Conservation (phyloP, 2,888 invertebrate genomes). For the Sympetrum striolatum region DNA sequence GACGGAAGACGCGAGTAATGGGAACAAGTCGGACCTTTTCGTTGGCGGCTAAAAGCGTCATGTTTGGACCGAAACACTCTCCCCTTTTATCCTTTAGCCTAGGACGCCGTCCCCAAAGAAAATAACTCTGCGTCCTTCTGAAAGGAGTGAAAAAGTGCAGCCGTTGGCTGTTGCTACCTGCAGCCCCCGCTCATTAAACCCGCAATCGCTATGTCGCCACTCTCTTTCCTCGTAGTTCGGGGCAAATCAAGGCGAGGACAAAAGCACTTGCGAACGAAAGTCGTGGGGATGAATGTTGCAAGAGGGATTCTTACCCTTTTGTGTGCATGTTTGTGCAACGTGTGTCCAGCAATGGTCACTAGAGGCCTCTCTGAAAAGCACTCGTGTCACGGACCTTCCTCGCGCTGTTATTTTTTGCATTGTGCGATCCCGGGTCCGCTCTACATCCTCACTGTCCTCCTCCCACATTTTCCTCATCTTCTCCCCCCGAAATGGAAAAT, state of each 20-base stretch:
- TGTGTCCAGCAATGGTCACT: neutral
- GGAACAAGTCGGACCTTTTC: too few species aligned
- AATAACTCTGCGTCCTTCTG: neutral
- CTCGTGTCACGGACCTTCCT: neutral
- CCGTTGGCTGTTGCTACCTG: neutral
- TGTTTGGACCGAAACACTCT: neutral
- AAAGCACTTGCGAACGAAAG: neutral
- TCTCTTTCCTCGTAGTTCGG: neutral
- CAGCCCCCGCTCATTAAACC: neutral
- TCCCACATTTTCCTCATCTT: neutral
- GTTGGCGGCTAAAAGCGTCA: too few species aligned
- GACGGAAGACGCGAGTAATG: too few species aligned
- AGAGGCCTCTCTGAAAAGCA: neutral
- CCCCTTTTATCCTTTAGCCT: neutral
- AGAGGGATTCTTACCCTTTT: neutral
- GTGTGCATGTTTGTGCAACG: neutral
- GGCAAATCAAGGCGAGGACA: neutral
- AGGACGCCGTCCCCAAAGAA: neutral
- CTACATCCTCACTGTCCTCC: neutral
- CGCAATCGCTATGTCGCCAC: neutral
- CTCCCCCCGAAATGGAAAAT: neutral
- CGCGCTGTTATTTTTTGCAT: neutral
- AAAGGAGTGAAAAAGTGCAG: neutral
- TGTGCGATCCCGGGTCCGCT: neutral
- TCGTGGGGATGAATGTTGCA: neutral